phyloP scores from a whole-genome alignment of 2,113 vertebrate genomes.

The Psettodes erumei region DNA sequence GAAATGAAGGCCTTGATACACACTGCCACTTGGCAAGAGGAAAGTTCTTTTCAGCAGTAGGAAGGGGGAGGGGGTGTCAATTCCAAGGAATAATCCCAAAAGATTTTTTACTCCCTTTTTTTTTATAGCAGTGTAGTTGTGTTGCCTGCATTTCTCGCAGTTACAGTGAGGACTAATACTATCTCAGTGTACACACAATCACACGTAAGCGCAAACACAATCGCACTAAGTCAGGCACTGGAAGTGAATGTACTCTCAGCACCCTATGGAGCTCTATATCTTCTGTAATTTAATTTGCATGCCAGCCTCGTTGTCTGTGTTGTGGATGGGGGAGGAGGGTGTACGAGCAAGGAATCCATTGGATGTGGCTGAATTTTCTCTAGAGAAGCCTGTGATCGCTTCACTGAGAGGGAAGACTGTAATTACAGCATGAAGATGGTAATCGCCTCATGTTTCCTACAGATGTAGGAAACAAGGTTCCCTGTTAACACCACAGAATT shows the following conservation, averaged over 20 bases:
- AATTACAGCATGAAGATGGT: slow-evolving; percentile 63
- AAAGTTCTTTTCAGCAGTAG: slow-evolving; percentile 69
- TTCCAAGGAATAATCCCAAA: slow-evolving; percentile 68
- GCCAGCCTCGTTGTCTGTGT: slow-evolving; percentile 49
- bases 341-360: slow-evolving; percentile 23
- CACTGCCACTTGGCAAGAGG: slow-evolving; percentile 75
- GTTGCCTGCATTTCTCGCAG: slow-evolving; percentile 31
- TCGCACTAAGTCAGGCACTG: not conserved
- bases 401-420: slow-evolving; percentile 44
- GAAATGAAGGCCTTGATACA: slow-evolving; percentile 74
- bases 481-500: slow-evolving; percentile 9
- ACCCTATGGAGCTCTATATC: slow-evolving; percentile 59
- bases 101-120: slow-evolving; percentile 52
- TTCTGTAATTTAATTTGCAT: slow-evolving; percentile 77
- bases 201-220: slow-evolving; percentile 2
- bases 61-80: slow-evolving; percentile 49
- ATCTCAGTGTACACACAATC: slow-evolving; percentile 19
- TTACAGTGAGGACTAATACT: slow-evolving; percentile 40
- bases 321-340: slow-evolving; percentile 31
- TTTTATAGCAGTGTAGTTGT: slow-evolving; percentile 34
- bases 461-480: slow-evolving; percentile 29
- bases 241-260: slow-evolving; percentile 47
- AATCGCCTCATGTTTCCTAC: slow-evolving; percentile 33
- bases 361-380: slow-evolving; percentile 41
- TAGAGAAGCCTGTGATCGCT: slow-evolving; percentile 38